Conservation (phyloP, 2,888 invertebrate genomes). For the Frankliniella intonsa region DNA sequence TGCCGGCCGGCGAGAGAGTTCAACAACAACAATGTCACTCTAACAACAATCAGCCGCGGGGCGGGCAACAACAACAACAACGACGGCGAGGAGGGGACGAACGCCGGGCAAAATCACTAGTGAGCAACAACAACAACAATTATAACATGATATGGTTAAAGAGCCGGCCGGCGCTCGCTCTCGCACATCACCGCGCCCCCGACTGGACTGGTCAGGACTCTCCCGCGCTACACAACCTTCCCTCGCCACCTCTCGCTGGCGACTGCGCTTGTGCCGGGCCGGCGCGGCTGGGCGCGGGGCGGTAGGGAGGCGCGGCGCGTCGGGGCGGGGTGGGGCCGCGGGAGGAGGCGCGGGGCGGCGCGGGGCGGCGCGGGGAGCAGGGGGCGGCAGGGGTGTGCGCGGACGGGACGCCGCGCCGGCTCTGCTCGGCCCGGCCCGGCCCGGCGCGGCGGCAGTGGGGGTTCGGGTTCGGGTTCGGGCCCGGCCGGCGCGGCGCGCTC, state of each 20-base stretch:
- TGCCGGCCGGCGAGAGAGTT: not conserved
- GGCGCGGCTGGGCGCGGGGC: conserved; percentile 42
- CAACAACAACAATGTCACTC: not conserved
- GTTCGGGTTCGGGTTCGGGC: conserved; percentile 7
- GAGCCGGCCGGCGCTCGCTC: conserved; percentile 32
- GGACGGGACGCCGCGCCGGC: conserved; percentile 31
- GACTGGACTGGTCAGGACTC: conserved; percentile 41
- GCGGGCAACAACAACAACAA: not conserved
- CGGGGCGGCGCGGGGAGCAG: conserved; percentile 26
- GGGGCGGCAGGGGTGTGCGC: not conserved
- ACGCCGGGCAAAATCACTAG: not conserved
- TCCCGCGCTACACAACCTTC: conserved; percentile 31
- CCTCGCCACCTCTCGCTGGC: conserved; percentile 33
- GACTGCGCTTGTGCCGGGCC: conserved; percentile 40
- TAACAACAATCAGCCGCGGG: not conserved
- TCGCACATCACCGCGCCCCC: conserved; percentile 39
- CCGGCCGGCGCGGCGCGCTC: not conserved
- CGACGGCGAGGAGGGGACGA: not conserved
- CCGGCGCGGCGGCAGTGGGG: conserved; percentile 15
- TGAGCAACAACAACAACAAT: not conserved
- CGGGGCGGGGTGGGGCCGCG: conserved; percentile 46
- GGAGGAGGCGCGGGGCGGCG: conserved; percentile 33
- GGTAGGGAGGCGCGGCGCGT: conserved; percentile 45
- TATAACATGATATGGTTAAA: conserved; percentile 17
- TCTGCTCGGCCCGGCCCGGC: not conserved